Evolutionary conservation across 2,113 vertebrate genomes (phyloP).

Genomic region (Poicephalus meyeri): DNA sequence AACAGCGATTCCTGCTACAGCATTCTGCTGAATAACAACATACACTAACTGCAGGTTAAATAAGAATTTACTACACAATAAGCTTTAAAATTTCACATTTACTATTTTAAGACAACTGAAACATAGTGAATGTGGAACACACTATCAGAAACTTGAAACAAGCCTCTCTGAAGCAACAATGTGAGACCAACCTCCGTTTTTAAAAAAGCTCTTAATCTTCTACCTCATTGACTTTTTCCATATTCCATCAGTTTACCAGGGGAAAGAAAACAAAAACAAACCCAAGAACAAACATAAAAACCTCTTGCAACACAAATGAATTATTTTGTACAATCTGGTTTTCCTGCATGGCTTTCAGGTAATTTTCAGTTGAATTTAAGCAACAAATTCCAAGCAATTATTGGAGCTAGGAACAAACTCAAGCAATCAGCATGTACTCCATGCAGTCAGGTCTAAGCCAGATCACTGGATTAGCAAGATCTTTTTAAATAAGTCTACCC

Average conservation of each 20-base stretch:
- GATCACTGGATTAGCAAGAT: constrained; percentile 39
- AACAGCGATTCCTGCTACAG: not conserved
- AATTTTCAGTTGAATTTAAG: not conserved
- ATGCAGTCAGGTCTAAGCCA: not conserved
- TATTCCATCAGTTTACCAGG: not conserved
- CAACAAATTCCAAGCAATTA: not conserved
- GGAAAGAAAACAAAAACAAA: not conserved
- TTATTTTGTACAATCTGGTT: not conserved
- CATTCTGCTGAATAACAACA: not conserved
- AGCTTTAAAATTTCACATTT: not conserved
- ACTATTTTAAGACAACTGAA: not conserved
- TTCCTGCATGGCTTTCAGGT: not conserved
- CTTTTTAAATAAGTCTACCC: constrained; percentile 23
- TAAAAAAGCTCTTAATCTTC: not conserved
- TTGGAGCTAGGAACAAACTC: not conserved
- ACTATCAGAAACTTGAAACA: not conserved
- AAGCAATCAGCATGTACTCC: not conserved
- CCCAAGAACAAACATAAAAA: not conserved
- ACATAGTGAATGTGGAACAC: not conserved
- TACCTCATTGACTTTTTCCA: not conserved
- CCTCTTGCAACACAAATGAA: not conserved
- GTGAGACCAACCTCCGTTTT: not conserved
- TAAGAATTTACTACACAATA: not conserved
- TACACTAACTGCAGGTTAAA: not conserved
- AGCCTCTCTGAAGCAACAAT: not conserved